phyloP scores from a whole-genome alignment of 2,113 vertebrate genomes.

The Mastomys natalensis region DNA sequence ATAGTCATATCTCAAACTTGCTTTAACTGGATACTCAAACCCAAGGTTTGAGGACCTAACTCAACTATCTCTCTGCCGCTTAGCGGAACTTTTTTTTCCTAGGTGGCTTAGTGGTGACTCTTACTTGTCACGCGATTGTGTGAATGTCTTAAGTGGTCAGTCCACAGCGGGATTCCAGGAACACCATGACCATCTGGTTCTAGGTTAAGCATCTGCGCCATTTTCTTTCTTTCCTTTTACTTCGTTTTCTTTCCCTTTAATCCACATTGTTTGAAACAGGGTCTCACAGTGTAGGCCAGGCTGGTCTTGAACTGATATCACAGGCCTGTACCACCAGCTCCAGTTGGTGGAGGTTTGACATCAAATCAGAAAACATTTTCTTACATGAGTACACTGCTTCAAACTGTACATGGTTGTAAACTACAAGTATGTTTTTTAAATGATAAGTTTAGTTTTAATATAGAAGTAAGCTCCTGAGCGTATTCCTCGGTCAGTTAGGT shows the following conservation, averaged over 20 bases:
- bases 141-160: not conserved
- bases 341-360: not conserved
- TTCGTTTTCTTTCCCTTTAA: not conserved
- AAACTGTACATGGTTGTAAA: not conserved
- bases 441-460: not conserved
- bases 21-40: slow-evolving; percentile 46
- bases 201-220: not conserved
- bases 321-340: not conserved
- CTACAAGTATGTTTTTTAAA: slow-evolving; percentile 24
- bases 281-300: not conserved
- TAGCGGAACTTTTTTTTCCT: not conserved
- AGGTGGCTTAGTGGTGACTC: not conserved
- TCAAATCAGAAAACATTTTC: slow-evolving; percentile 24
- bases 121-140: not conserved
- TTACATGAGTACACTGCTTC: not conserved
- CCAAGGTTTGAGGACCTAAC: slow-evolving; percentile 1
- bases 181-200: not conserved
- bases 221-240: not conserved
- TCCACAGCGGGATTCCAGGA: not conserved
- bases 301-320: not conserved
- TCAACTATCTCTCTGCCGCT: not conserved
- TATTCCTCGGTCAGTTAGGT: not conserved
- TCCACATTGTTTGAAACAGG: not conserved
- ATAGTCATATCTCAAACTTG: not conserved
- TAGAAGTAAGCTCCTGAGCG: not conserved